These are phyloP conservation scores for Pteronura brasiliensis DNA, from an alignment of 2,113 vertebrate genomes.

Conservation along the genomic window DNA sequence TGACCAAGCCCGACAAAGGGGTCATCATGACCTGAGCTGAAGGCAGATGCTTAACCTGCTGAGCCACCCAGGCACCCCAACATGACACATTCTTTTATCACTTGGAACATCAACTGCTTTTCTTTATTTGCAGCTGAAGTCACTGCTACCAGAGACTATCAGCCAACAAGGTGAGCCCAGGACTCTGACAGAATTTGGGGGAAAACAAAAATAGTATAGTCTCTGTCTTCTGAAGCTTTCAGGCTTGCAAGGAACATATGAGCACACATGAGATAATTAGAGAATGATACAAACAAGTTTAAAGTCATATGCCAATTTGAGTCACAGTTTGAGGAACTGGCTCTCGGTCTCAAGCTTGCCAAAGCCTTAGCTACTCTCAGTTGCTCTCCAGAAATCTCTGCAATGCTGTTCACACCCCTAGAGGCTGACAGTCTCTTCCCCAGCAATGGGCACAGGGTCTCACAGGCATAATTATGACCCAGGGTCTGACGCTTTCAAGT, in stretches of 20 bases:
- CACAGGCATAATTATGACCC: background rate
- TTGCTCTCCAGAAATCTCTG: background rate
- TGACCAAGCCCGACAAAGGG: too few species aligned
- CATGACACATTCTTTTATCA: background rate
- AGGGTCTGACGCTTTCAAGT: background rate
- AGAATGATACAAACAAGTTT: background rate
- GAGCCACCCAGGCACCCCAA: too few species aligned
- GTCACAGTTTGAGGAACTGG: background rate
- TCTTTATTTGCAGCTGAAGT: constrained; percentile 41
- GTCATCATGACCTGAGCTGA: too few species aligned
- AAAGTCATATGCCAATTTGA: background rate
- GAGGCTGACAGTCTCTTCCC: background rate
- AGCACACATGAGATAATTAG: background rate
- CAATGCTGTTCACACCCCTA: background rate
- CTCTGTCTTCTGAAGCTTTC: constrained; percentile 4
- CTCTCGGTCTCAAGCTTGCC: background rate
- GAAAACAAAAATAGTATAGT: constrained; percentile 28
- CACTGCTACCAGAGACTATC: background rate
- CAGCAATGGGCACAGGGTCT: background rate
- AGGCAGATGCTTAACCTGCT: too few species aligned
- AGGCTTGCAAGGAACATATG: background rate
- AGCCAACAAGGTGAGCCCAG: background rate
- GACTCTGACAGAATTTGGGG: constrained; percentile 35
- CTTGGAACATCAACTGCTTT: background rate
- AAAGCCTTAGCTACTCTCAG: background rate